Evolutionary conservation across 2,113 vertebrate species (phyloP).

Genomic region (Entelurus aequoreus): DNA sequence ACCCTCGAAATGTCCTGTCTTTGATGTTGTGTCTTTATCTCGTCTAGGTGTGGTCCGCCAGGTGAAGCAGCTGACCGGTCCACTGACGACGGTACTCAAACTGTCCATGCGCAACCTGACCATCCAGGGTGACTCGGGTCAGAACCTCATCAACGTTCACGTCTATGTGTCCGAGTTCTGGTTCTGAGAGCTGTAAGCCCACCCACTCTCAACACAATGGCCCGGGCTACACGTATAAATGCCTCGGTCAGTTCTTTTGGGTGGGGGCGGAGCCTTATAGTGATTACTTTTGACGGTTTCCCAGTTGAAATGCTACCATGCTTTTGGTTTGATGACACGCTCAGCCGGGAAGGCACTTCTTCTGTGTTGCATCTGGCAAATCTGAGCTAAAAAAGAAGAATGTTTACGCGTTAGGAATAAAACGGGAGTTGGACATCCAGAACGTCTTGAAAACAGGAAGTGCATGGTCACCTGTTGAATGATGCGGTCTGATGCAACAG

Average conservation of each 20-base stretch:
- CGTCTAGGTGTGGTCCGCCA: slow-evolving; percentile 87
- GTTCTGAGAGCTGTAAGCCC: slow-evolving; percentile 75
- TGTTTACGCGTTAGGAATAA: slow-evolving; percentile 12
- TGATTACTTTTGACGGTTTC: slow-evolving; percentile 29
- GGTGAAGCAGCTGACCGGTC: slow-evolving; percentile 84
- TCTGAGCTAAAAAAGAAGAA: slow-evolving; percentile 24
- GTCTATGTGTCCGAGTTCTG: slow-evolving; percentile 92
- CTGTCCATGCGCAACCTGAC: slow-evolving; percentile 89
- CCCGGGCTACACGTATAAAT: slow-evolving; percentile 21
- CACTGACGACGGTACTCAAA: slow-evolving; percentile 78
- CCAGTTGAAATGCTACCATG: slow-evolving; percentile 28
- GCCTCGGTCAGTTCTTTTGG: slow-evolving; percentile 17
- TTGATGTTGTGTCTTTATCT: slow-evolving; percentile 28
- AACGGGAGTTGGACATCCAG: slow-evolving; percentile 6
- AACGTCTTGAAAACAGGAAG: slow-evolving; percentile 28
- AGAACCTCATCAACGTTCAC: slow-evolving; percentile 87
- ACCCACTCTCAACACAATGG: slow-evolving; percentile 36
- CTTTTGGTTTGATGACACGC: slow-evolving; percentile 42
- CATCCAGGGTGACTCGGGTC: slow-evolving; percentile 80
- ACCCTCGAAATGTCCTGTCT: too few relatives aligned
- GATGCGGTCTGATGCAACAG: slow-evolving; percentile 27
- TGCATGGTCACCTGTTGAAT: slow-evolving; percentile 48
- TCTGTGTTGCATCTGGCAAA: slow-evolving; percentile 13
- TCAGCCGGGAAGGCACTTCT: slow-evolving; percentile 22
- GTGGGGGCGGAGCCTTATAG: slow-evolving; percentile 10